Evolutionary conservation across 2,797 vertebrate genomes (phyloP).

Genomic region (Gallinago nigripennis): DNA sequence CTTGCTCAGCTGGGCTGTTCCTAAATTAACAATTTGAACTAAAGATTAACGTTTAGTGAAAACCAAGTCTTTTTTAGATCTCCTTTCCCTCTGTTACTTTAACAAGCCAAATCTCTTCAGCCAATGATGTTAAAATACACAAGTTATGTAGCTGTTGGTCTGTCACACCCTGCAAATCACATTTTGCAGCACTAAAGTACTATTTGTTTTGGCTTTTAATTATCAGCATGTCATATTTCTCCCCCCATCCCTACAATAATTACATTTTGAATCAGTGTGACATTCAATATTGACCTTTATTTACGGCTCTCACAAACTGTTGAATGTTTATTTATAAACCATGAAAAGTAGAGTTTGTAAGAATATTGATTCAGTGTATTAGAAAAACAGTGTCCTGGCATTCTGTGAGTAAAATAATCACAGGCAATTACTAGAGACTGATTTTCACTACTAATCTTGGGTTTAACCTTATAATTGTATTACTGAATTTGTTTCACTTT

Average conservation of each 20-base stretch:
- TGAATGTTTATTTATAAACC: conserved; percentile 67
- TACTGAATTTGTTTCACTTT: conserved; percentile 50
- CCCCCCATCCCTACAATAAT: neutral
- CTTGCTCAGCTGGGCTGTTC: neutral
- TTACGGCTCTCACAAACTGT: conserved; percentile 50
- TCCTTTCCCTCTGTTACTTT: neutral
- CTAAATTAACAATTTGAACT: neutral
- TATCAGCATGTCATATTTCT: conserved; percentile 63
- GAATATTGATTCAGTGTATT: conserved; percentile 54
- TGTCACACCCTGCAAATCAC: conserved; percentile 52
- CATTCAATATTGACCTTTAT: conserved; percentile 68
- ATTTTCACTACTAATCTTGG: conserved; percentile 57
- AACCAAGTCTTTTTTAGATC: neutral
- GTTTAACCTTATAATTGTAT: conserved; percentile 59
- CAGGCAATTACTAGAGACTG: conserved; percentile 57
- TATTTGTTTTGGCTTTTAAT: conserved; percentile 70
- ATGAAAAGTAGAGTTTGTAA: conserved; percentile 66
- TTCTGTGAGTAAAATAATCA: conserved; percentile 64
- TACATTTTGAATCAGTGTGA: conserved; percentile 60
- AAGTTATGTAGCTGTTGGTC: conserved; percentile 18
- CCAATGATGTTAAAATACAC: conserved; percentile 13
- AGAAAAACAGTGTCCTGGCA: conserved; percentile 52
- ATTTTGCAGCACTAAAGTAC: conserved; percentile 55
- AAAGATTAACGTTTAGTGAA: neutral
- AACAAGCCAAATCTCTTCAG: neutral